A percentile compares a stretch with the other conserved stretches of the same genome.
Conservation (phyloP, 2,113 vertebrate genomes). For the Ictalurus punctatus region DNA sequence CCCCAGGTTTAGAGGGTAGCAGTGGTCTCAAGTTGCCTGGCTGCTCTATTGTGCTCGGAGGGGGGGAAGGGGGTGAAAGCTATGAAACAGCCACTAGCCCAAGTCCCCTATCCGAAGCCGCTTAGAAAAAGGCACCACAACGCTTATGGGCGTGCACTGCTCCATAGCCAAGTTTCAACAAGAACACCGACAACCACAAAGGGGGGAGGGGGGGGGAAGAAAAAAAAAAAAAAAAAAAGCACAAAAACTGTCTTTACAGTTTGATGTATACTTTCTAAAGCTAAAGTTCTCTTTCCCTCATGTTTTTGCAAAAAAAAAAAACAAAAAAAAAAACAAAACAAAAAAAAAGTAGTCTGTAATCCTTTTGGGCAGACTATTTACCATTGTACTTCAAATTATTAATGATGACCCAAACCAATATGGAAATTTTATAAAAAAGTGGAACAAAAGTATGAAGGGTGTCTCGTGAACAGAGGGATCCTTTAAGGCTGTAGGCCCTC, state of each 20-base stretch:
- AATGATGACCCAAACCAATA: conserved; percentile 61
- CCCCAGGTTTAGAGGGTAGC: conserved; percentile 26
- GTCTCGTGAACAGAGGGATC: conserved; percentile 84
- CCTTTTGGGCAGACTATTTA: conserved; percentile 68
- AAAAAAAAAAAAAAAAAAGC: conserved; percentile 19
- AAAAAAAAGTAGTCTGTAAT: conserved; percentile 63
- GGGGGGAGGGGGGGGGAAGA: neutral
- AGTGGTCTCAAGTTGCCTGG: conserved; percentile 48
- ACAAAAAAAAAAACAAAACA: conserved; percentile 58
- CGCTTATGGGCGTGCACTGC: conserved; percentile 43
- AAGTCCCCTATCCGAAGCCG: conserved; percentile 47
- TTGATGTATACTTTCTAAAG: conserved; percentile 68
- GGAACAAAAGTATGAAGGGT: conserved; percentile 75
- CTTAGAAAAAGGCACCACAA: conserved; percentile 62
- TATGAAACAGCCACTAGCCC: conserved; percentile 35
- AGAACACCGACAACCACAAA: conserved; percentile 49
- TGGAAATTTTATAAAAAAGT: conserved; percentile 75
- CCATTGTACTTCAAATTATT: conserved; percentile 48
- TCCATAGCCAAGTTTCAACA: conserved; percentile 50
- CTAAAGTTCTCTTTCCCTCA: conserved; percentile 59
- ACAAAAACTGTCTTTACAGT: conserved; percentile 45
- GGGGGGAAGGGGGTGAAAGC: neutral
- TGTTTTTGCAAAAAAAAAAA: conserved; percentile 69
- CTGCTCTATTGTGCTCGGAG: conserved; percentile 31
- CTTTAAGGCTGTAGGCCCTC: conserved; percentile 78